Conservation (phyloP, 2,888 invertebrate genomes). For the Cataglyphis cursor region DNA sequence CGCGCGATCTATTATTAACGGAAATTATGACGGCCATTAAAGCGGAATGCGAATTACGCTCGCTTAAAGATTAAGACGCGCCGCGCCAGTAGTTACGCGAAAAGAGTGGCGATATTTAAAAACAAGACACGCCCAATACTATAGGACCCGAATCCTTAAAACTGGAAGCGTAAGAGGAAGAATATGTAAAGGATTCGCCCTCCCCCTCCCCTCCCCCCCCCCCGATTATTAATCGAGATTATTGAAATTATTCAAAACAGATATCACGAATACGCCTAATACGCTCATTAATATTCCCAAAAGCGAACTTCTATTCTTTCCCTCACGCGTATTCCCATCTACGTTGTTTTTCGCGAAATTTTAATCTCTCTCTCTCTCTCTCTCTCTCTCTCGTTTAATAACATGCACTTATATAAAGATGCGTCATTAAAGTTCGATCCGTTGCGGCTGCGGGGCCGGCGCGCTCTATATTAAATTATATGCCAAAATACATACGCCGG, state of each 20-base stretch:
- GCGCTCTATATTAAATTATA: conserved; percentile 5
- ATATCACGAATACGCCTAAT: background rate
- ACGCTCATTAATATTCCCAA: background rate
- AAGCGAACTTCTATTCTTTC: background rate
- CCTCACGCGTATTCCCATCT: background rate
- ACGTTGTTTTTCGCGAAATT: background rate
- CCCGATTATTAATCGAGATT: conserved; percentile 38
- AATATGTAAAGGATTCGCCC: conserved; percentile 6
- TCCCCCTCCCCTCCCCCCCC: background rate
- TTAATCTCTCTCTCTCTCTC: background rate
- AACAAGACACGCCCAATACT: conserved; percentile 30
- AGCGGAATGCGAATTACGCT: conserved; percentile 49
- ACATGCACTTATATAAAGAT: background rate
- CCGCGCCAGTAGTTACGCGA: conserved; percentile 48
- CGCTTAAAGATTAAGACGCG: conserved; percentile 56
- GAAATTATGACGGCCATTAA: conserved; percentile 54
- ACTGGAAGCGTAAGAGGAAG: conserved; percentile 34
- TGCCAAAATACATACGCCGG: conserved; percentile 17
- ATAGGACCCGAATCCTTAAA: conserved; percentile 26
- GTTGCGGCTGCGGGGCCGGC: background rate
- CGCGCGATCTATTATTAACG: conserved; percentile 51
- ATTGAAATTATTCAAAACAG: conserved; percentile 29
- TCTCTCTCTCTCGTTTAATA: background rate
- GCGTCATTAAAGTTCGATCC: conserved; percentile 18
- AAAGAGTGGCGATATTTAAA: conserved; percentile 49